Percentiles rank a stretch among this genome's conserved stretches.
Conservation (phyloP, 2,797 vertebrate genomes). For the Peromyscus attwateri region DNA sequence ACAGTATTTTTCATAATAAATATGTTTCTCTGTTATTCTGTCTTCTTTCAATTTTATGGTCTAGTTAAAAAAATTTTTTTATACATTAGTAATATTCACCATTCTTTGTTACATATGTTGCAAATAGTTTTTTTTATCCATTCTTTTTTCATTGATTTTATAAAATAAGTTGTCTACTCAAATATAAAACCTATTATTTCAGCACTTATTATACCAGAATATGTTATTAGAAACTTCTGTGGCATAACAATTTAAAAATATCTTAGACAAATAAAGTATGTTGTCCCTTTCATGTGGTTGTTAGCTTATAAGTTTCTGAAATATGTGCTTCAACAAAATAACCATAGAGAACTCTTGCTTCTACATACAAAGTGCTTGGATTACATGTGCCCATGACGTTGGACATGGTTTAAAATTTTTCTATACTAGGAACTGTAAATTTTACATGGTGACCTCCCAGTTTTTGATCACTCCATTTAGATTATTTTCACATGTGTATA, state of each 20-base stretch:
- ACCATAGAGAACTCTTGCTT: neutral
- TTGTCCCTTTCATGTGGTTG: neutral
- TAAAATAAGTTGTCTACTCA: neutral
- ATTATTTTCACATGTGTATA: neutral
- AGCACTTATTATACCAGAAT: neutral
- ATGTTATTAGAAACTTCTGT: neutral
- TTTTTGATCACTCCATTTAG: neutral
- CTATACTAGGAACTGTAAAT: too few relatives aligned
- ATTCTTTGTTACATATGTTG: neutral
- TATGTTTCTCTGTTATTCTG: neutral
- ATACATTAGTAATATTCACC: neutral
- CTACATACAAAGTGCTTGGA: neutral
- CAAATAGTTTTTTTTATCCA: neutral
- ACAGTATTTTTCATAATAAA: neutral
- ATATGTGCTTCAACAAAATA: neutral
- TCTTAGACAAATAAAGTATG: neutral
- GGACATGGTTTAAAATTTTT: neutral
- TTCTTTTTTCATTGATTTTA: neutral
- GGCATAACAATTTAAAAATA: neutral
- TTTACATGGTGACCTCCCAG: neutral
- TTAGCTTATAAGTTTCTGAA: neutral
- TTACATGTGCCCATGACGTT: too few relatives aligned
- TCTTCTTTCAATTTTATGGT: neutral
- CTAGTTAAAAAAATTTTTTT: neutral
- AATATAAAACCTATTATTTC: neutral